These are phyloP conservation scores for Microhierax caerulescens DNA, from an alignment of 2,797 vertebrate species.

Conservation along the genomic window DNA sequence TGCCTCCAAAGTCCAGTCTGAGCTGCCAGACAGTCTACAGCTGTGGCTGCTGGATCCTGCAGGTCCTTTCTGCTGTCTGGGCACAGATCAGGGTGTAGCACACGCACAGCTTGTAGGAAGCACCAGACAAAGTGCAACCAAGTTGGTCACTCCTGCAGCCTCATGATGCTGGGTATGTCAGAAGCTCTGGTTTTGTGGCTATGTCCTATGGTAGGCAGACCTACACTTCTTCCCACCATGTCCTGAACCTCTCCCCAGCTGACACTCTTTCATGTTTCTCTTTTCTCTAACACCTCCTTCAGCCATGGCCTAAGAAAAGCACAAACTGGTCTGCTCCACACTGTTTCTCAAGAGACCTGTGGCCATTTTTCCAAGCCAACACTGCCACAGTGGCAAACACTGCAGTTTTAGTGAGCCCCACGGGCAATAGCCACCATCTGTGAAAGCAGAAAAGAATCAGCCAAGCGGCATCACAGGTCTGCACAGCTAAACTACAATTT, in stretches of 20 bases:
- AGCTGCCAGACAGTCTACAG: neutral
- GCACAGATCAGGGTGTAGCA: neutral
- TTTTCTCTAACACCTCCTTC: neutral
- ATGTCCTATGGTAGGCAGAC: neutral
- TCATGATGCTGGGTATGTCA: neutral
- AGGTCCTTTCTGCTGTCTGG: neutral
- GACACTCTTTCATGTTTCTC: neutral
- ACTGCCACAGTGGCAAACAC: neutral
- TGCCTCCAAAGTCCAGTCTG: neutral
- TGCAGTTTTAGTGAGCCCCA: neutral
- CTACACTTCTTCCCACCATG: neutral
- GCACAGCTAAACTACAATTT: neutral
- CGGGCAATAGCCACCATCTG: rapidly evolving
- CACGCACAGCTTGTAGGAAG: neutral
- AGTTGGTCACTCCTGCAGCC: neutral
- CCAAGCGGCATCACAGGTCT: neutral
- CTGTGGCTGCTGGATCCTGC: neutral
- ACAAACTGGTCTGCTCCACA: neutral
- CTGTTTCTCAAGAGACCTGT: neutral
- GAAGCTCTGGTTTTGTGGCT: neutral
- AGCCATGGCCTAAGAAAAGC: neutral
- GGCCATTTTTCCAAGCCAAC: neutral
- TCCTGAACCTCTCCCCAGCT: neutral
- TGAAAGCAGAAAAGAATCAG: neutral
- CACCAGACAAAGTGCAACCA: neutral